Evolutionary conservation across 1,140 invertebrate genomes (phyloP).

Genomic region (Paraescarpia echinospica): DNA sequence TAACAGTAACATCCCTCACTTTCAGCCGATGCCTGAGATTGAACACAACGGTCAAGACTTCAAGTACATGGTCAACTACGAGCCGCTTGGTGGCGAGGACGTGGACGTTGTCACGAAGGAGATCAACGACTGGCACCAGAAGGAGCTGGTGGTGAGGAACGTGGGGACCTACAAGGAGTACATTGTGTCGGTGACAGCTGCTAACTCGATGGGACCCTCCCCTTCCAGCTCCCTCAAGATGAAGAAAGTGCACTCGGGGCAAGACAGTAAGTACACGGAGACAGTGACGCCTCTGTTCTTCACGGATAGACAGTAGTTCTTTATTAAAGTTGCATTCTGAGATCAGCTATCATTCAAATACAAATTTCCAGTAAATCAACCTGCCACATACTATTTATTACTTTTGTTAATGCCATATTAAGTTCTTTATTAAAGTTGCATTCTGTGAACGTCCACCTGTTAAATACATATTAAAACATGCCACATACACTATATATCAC

Average conservation of each 20-base stretch:
- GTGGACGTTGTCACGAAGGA: neutral
- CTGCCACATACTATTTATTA: too few relatives aligned
- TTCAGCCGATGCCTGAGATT: conserved; percentile 24
- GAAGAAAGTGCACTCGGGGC: conserved; percentile 23
- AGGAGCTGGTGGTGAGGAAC: conserved; percentile 24
- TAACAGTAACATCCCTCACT: conserved; percentile 4
- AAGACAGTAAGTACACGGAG: conserved; percentile 27
- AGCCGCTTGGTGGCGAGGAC: neutral
- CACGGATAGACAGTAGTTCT: too few relatives aligned
- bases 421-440: too few relatives aligned
- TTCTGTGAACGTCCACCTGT: too few relatives aligned
- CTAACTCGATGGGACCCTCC: conserved; percentile 15
- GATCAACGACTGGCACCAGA: conserved; percentile 27
- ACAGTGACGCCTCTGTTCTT: neutral
- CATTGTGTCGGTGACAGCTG: conserved; percentile 16
- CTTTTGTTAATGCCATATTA: too few relatives aligned
- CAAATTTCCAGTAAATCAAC: too few relatives aligned
- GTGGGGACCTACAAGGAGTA: conserved; percentile 23
- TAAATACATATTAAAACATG: too few relatives aligned
- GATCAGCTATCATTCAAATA: too few relatives aligned
- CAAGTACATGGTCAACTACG: conserved; percentile 25
- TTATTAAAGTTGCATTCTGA: too few relatives aligned
- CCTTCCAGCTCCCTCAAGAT: neutral
- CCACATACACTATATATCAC: too few relatives aligned
- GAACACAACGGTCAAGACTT: conserved; percentile 28